Percentiles rank a stretch among this genome's conserved stretches.
Conservation (phyloP, 64 coral and sea anemone genomes). For the Pocillopora verrucosa region DNA sequence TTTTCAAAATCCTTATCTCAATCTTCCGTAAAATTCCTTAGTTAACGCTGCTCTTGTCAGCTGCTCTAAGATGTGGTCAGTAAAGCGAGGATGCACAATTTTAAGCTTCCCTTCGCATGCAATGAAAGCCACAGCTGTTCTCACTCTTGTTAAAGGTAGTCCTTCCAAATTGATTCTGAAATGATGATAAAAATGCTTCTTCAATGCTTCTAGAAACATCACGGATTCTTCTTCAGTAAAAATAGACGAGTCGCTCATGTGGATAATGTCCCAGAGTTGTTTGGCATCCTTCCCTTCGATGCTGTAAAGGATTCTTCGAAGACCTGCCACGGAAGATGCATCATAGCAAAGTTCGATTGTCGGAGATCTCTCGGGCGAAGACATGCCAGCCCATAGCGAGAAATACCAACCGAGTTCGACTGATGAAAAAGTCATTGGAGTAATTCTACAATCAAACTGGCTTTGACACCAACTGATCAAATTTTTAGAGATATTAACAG, state of each 20-base stretch:
- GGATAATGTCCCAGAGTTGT: constrained; percentile 61
- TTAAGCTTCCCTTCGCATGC: constrained; percentile 77
- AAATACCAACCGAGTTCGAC: constrained; percentile 79
- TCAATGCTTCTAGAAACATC: constrained; percentile 75
- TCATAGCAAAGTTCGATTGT: constrained; percentile 76
- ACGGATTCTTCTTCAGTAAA: constrained; percentile 79
- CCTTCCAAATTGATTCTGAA: constrained; percentile 80
- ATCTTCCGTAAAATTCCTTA: constrained; percentile 56
- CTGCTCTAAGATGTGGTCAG: constrained; percentile 78
- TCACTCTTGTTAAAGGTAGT: constrained; percentile 69
- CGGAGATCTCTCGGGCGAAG: not conserved
- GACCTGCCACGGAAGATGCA: constrained; percentile 40
- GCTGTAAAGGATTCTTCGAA: constrained; percentile 58
- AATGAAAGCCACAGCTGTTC: constrained; percentile 74
- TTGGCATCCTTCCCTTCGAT: constrained; percentile 71
- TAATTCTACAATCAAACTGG: constrained; percentile 87
- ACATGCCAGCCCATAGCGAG: constrained; percentile 73
- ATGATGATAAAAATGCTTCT: constrained; percentile 89
- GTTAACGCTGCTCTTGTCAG: constrained; percentile 53
- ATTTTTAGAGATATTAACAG: constrained; percentile 33
- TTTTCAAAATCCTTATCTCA: not conserved
- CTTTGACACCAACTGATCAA: constrained; percentile 65
- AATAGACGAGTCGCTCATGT: constrained; percentile 45
- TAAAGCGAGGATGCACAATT: constrained; percentile 59
- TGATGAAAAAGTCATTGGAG: constrained; percentile 64